Base-by-base conservation (phyloP, 2,797 vertebrate genomes). In the Gallinago stenura region DNA sequence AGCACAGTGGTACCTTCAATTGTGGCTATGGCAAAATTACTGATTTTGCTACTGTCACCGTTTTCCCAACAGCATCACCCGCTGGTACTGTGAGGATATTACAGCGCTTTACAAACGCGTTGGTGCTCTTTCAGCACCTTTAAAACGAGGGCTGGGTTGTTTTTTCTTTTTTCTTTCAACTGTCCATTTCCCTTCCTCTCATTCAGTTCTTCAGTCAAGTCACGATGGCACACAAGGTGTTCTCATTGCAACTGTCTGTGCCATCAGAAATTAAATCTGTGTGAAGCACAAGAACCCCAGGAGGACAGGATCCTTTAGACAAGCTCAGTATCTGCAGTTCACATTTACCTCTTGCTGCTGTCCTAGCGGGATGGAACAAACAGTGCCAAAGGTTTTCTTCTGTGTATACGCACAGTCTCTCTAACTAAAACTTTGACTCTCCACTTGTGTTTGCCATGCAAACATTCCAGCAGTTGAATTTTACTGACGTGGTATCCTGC, bases 331-430 rank as follows among this genome's bases (percentile, higher is more conserved):
- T 15, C 31, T 82, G 45, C 41, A 89, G 15, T 66, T 84, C 72
- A 80, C 24, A 22, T 87, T 87, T 80, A 41, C 1, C 1, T 71
- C 50, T 53, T 6, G 1, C 31, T 60, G 24, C 61, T 85, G 60
- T 83, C 39, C 33, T 79, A 82, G 37, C 18, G 72, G 77, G 90
- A 53, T 15, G 56, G 48, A 70, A 83, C 24, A 79, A 91, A 91
- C 39, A 82, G 61, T 93, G 72, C 50, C 87, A 91, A 93, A 96
- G 77, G 73, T 90, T 95, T 88, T 62, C n/a, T 68, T 80, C 46
- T 68, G 21, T 77, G 41, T 80, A 45, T 50, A 15, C 25, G 18
- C 71, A 66, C 17, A 53, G 14, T 48, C 62, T 94, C 84, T 51
- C 66, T 57, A 30, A 73, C 66, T 62, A 95, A 94, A 94, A 69